Evolutionary conservation across 2,888 invertebrate genomes (phyloP).

Genomic region (Parelbella ahira): DNA sequence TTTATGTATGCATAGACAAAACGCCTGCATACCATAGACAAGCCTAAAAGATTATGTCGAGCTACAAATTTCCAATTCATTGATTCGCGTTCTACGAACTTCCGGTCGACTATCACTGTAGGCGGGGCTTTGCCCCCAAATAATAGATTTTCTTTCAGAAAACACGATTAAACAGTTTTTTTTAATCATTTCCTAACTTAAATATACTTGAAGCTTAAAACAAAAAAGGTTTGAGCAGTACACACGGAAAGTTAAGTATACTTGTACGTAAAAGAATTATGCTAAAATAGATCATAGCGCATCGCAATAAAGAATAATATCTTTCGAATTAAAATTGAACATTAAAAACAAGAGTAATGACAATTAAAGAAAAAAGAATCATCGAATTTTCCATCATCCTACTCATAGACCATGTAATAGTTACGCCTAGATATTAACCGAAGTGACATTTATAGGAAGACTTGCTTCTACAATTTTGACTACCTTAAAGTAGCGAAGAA

Average conservation of each 20-base stretch:
- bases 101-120: conserved; percentile 31
- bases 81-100: conserved; percentile 61
- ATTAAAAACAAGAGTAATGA: no score
- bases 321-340: no score
- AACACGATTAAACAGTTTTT: conserved; percentile 6
- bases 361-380: no score
- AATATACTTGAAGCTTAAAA: conserved; percentile 32
- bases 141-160: conserved; percentile 23
- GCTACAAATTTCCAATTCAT: conserved; percentile 41
- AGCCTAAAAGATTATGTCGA: conserved; percentile 35
- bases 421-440: conserved; percentile 10
- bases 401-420: no score
- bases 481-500: conserved; percentile 2
- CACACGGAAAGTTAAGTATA: conserved; percentile 27
- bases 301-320: conserved; percentile 5
- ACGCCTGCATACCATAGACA: conserved; percentile 50
- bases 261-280: conserved; percentile 19
- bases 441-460: conserved; percentile 22
- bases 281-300: conserved; percentile 8
- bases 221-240: conserved; percentile 34
- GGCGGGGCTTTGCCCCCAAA: conserved; percentile 31
- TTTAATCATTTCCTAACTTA: conserved; percentile 23
- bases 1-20: conserved; percentile 42
- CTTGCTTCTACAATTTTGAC: conserved; percentile 17
- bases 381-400: no score